These are phyloP conservation scores for Aphrocallistes beatrix DNA, from an alignment of 37 sponge, comb jelly and placozoan genomes.

Conservation along the genomic window DNA sequence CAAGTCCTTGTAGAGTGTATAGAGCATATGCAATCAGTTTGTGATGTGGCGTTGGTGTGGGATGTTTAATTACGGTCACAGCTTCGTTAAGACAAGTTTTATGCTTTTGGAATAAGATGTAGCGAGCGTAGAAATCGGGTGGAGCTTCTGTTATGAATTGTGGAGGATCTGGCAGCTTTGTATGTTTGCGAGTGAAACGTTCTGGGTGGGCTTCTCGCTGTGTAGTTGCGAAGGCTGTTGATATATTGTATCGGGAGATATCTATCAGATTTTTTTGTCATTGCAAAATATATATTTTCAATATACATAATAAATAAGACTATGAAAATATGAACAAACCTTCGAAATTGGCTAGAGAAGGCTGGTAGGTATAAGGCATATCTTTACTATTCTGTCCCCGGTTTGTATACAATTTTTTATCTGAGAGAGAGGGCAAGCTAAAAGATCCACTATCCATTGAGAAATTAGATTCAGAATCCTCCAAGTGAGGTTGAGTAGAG, in stretches of 20 bases:
- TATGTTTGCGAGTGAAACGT: not conserved
- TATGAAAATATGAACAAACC: too few species aligned
- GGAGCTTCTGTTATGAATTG: not conserved
- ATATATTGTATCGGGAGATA: slow-evolving; percentile 13
- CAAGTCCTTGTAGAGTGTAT: not conserved
- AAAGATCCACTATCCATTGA: not conserved
- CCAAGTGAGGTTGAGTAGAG: not conserved
- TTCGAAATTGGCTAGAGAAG: too few species aligned
- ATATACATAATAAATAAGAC: too few species aligned
- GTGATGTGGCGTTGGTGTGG: not conserved
- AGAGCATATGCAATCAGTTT: not conserved
- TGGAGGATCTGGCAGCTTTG: not conserved
- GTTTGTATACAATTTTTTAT: too few species aligned
- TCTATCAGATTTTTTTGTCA: too few species aligned
- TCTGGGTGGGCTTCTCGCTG: not conserved
- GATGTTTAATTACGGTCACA: not conserved
- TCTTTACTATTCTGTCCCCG: too few species aligned
- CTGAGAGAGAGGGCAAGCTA: not conserved
- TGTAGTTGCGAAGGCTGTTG: not conserved
- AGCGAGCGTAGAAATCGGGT: not conserved
- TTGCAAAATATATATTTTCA: not conserved
- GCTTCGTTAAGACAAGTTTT: not conserved
- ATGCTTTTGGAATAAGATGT: not conserved
- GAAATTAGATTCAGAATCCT: not conserved
- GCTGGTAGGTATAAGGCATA: too few species aligned